These are phyloP conservation scores for Ceriagrion tenellum DNA, from an alignment of 2,888 invertebrate species.

Conservation along the genomic window DNA sequence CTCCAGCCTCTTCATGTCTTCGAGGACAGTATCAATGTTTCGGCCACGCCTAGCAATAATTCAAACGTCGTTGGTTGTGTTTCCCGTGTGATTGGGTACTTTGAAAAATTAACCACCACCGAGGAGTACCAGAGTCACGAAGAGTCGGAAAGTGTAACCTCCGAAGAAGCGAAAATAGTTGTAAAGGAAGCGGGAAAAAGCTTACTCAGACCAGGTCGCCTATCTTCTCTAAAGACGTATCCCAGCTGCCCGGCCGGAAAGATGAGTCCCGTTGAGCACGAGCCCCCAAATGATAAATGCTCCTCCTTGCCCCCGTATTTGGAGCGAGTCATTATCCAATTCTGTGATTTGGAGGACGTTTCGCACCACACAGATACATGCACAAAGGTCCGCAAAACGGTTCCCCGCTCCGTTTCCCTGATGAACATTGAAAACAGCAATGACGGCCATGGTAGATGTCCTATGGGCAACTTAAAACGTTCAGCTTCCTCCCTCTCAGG, in stretches of 20 bases:
- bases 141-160: not conserved
- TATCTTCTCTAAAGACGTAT: not conserved
- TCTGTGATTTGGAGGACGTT: not conserved
- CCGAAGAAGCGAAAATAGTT: not conserved
- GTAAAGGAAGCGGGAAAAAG: not conserved
- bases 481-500: not conserved
- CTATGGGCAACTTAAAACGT: not conserved
- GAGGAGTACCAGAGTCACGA: not conserved
- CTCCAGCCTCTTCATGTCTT: not conserved
- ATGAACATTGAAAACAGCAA: not conserved
- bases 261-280: not conserved
- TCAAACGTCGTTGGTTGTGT: not conserved
- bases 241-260: not conserved
- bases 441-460: not conserved
- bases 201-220: not conserved
- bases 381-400: not conserved
- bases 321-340: not conserved
- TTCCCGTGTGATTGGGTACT: not conserved
- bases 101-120: not conserved
- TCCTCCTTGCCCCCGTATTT: not conserved
- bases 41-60: not conserved
- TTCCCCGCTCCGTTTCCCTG: not conserved
- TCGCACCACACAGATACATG: too few relatives aligned
- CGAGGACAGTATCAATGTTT: not conserved
- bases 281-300: not conserved